Base-by-base conservation (phyloP, 2,888 invertebrate genomes). In the Phragmatobia fuliginosa region DNA sequence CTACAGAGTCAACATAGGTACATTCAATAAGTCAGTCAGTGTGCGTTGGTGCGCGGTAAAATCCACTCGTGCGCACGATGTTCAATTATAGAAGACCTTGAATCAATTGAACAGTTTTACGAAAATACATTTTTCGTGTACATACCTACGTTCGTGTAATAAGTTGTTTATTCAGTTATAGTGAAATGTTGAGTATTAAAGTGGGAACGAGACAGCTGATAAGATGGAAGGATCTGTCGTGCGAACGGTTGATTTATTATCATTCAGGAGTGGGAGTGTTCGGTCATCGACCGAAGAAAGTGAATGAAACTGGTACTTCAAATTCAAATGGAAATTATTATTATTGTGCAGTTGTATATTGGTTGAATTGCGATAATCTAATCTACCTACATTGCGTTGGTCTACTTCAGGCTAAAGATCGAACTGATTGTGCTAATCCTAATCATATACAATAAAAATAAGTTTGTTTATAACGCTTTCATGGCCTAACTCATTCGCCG, bases 261-360 rank as follows among this genome's bases (percentile, higher is more conserved):
- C 96, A 96, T 84, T 96, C 96, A 76, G 95, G 96, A 76, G 88
- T 87, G 71, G 96, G 96, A 66, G 96, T 96, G 82, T 96, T 96
- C 87, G 96, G 96, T 49, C 96, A 96, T 91, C 95, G 95, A 87
- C 94, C 95, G 76, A 87, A 87, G 78, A 84, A 82, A 77, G 83
- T 84, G 75, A 89, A 87, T 76, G 92, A 94, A 82, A 84, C 76
- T 78, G 94, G 94, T 94, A 88, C 75, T 92, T 87, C 71, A 75
- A 36, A 28, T 66, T 25, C 5, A 16, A n/a, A n/a, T n/a, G n/a
- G n/a, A n/a, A n/a, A n/a, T n/a, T 14, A 58, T 58, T 66, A 62
- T 62, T 31, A 41, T 36, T 61, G 38, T 41, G 21, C 41, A 62
- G 18, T 18, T 62, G 28, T 62, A 18, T 25, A 18, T 14, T 25